Conservation (phyloP, 2,888 invertebrate genomes). For the Hecatera dysodea region DNA sequence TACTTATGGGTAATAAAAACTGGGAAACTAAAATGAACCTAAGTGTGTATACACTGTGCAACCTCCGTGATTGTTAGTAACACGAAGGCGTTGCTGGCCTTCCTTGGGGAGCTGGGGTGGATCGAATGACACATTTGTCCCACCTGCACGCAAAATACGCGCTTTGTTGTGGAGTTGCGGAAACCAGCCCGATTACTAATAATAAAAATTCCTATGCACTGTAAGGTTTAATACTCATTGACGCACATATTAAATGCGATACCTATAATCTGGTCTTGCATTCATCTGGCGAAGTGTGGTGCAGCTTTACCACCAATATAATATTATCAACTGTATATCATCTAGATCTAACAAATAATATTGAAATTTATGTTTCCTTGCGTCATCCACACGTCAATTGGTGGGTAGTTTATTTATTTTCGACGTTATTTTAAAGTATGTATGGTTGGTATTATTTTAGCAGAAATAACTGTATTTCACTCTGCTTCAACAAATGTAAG, state of each 20-base stretch:
- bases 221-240: constrained; percentile 5
- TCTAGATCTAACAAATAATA: background rate
- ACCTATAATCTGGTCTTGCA: background rate
- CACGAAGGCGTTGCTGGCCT: no score
- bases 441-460: background rate
- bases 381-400: no score
- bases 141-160: no score
- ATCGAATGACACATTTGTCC: no score
- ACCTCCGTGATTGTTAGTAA: no score
- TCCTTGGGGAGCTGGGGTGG: no score
- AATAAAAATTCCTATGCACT: no score
- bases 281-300: background rate
- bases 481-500: background rate
- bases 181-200: no score
- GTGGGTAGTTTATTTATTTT: background rate
- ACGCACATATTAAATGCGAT: background rate
- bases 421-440: background rate
- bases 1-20: background rate
- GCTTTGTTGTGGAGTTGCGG: no score
- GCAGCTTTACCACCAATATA: background rate
- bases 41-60: no score
- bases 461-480: background rate
- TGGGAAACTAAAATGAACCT: background rate
- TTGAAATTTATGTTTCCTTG: background rate
- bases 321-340: background rate